Evolutionary conservation across 1,140 invertebrate genomes (phyloP), one percentile per base, ranked within the genome.

Genomic region (Brachionus plicatilis): DNA sequence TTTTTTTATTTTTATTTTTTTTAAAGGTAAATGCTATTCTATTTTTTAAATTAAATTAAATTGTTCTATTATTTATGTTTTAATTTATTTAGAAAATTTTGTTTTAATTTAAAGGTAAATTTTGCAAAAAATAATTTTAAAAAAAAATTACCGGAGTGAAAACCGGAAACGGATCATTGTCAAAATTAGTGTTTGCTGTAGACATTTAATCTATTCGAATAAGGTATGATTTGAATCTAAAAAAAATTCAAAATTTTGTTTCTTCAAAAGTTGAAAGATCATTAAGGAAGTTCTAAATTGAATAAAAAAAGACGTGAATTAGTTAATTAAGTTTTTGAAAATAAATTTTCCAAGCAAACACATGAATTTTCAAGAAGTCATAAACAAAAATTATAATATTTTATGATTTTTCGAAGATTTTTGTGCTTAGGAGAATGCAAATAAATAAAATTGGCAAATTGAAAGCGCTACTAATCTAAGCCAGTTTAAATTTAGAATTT

Each of bases 101-200:
- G 7, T 47, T 47, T 47, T n/a, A 47, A 47, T 37, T 37, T 7
- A 47, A 11, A 47, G 45, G 45, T 47, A n/a, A 47, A 47, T 47
- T 47, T 47, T 47, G 1, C 14, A 14, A 47, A 5, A 47, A 29
- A 29, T 5, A 2, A 14, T 37, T 29, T 68, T 37, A 6, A 6
- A 68, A 29, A 68, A 29, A 72, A 72, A 45, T 72, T 82, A 82
- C 79, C 53, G 79, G 79, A 27, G 79, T 82, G 37, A 82, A 82
- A 12, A 82, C 79, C 24, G 79, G 79, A 82, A 82, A 82, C 20
- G 79, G 79, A 47, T 82, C 79, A 68, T 65, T 82, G 27, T 82
- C 79, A 43, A 82, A 68, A 65, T 80, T 80, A 33, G 45, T 37
- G 20, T 82, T 82, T 24, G 65, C 17, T 11, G 79, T 82, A 65